Evolutionary conservation across 2,113 vertebrate genomes (phyloP), one percentile per base, ranked within the genome.

Genomic region (Cheirogaleus medius): DNA sequence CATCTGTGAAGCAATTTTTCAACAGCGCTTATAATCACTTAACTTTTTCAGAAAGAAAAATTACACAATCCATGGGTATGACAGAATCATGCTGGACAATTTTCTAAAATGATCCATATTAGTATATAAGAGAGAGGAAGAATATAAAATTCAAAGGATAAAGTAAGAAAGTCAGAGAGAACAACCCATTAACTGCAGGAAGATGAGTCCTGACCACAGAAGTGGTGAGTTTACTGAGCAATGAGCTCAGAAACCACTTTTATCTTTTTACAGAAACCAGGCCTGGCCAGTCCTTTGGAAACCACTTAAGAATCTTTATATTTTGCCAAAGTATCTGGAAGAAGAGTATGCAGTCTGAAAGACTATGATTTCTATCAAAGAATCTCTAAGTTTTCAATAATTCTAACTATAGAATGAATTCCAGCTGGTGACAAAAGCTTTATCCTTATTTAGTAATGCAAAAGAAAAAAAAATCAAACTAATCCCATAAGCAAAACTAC

Each of bases 371-470:
- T 97, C 52, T 82, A 82, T 91, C 71, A 92, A 88, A 52, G 44
- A 74, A 64, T 37, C 68, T 89, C 37, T 25, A 58, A 34, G n/a
- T 77, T 81, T 86, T 95, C 42, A 54, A 64, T 47, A 56, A 88
- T 63, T 77, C 18, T 77, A 60, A 82, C 60, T 71, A 25, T 3
- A 83, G 80, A 85, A 90, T 84, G 47, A 80, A 63, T 84, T 80
- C 49, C 89, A 97, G 94, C 85, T 96, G 85, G n/a, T 20, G 17
- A 58, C 54, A 39, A 92, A 73, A 76, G 54, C 20, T 10, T 68
- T 69, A 39, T 9, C 44, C 37, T 80, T 73, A 34, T n/a, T 87
- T 56, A 12, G 29, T 32, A 60, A 54, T 54, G 56, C 64, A 64
- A 81, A 44, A 39, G 25, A 68, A n/a, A 21, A n/a, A 64, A 34